Base-by-base conservation (phyloP, 2,113 vertebrate genomes). In the Bambusicola thoracicus region DNA sequence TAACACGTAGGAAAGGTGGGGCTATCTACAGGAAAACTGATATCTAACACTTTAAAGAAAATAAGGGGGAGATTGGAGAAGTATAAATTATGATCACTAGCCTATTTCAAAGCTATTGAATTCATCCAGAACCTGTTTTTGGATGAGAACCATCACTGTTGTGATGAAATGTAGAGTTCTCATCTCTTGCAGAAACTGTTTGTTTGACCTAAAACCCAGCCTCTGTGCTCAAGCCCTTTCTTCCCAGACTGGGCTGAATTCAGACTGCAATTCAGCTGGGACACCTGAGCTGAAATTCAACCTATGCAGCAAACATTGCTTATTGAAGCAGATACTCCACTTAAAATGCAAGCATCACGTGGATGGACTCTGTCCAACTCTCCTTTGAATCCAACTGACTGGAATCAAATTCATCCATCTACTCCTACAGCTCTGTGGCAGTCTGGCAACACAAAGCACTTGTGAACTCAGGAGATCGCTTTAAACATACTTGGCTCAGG, bases 211-310 rank as follows among this genome's bases (percentile, higher is more conserved):
- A 32, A 78, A 82, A 72, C 0, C 7, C 44, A 65, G 14, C 10
- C 32, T 68, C 48, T 67, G 43, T 56, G 48, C 48, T 73, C 58
- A n/a, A 85, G 44, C 15, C 38, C 22, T 63, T 63, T 40, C 19
- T 11, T 38, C 38, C 11, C 61, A 63, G 2, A 40, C 38, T 29
- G n/a, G 16, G 30, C 24, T 70, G n/a, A 69, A 48, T 68, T 68
- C 66, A 48, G 21, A 68, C 14, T 5, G 7, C 10, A 2, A 24
- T 83, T 81, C 61, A 74, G 8, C 34, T 73, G 53, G 67, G 27
- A 41, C 67, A 89, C 72, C 81, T 96, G 85, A 94, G 81, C 58
- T 83, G 85, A 89, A 94, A 89, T 77, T 49, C 4, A 13, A 88
- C 30, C 68, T 80, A 22, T 85, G 82, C 76, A 74, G 29, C 38